phyloP scores from a whole-genome alignment of 2,113 vertebrate genomes.

The Oceanodroma tethys region DNA sequence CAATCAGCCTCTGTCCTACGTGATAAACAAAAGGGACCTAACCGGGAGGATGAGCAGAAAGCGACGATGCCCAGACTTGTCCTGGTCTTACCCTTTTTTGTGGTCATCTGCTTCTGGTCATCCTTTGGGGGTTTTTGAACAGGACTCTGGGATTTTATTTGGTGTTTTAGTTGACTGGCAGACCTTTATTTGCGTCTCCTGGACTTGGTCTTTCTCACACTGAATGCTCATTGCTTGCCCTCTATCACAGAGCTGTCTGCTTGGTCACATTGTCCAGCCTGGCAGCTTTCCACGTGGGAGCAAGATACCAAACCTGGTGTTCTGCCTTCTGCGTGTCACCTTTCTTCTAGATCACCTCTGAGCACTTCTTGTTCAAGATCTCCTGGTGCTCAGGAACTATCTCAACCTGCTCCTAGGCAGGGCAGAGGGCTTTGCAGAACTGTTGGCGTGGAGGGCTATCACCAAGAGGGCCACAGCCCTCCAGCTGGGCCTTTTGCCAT shows the following conservation, averaged over 20 bases:
- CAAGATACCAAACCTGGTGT: background rate
- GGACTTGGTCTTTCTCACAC: background rate
- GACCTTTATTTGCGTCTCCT: background rate
- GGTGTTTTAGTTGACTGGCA: background rate
- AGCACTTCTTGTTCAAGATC: background rate
- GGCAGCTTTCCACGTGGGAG: background rate
- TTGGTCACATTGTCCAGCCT: background rate
- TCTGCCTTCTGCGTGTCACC: background rate
- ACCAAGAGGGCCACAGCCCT: background rate
- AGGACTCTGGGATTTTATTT: background rate
- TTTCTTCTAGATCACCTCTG: background rate
- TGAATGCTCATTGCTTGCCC: background rate
- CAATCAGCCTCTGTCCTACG: background rate
- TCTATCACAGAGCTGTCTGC: background rate
- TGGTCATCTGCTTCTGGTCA: background rate
- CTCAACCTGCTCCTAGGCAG: background rate
- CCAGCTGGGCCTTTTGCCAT: background rate
- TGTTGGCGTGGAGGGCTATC: fast-evolving
- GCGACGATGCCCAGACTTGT: background rate
- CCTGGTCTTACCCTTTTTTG: background rate
- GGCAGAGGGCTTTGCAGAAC: background rate
- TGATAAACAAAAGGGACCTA: background rate
- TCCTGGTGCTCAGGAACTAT: background rate
- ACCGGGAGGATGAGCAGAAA: background rate
- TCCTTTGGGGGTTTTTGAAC: background rate